Base-by-base conservation (phyloP, 2,888 invertebrate species). In the Ornithoptera alexandrae region DNA sequence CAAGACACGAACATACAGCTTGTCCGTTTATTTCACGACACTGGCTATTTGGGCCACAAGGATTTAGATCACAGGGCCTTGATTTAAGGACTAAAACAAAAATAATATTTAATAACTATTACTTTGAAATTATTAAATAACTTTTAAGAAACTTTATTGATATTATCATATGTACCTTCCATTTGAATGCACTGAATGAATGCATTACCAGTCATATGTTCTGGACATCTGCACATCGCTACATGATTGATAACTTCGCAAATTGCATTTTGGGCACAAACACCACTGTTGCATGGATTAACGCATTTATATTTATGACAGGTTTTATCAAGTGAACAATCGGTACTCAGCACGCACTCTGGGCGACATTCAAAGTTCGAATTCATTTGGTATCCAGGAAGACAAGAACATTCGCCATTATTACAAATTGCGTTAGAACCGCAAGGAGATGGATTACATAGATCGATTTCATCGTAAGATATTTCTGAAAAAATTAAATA, bases 21-120 rank as follows among this genome's bases (percentile, higher is more conserved):
- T 96, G 96, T 65, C 93, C 94, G 84, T 96, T 96, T 70, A 95
- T 93, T 79, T 94, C 94, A 73, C 95, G 93, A 82, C 96, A 97
- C 84, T 95, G 95, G 80, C 96, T 96, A 81, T 96, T 96, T 0
- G 96, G 95, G 64, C 97, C 97, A 84, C 97, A 97, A 0, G 97
- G 97, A 65, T 83, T 96, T 90, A 84, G 92, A 84, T 81, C 88
- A 81, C 81, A 93, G 68, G 84, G 93, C 75, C 84, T 82, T 18
- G 81, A 79, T 71, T 80, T 86, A 50, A 77, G 73, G 73, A 89
- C 90, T 92, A 80, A 75, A 88, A 89, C 59, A 39, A 71, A 63
- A 67, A 65, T 58, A 53, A n/a, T n/a, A n/a, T 53, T 50, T 61
- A 65, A 63, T 46, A 0, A 68, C 60, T 61, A 12, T 15, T 39